Conservation (phyloP, 2,113 vertebrate genomes). For the Larimichthys polyactis region DNA sequence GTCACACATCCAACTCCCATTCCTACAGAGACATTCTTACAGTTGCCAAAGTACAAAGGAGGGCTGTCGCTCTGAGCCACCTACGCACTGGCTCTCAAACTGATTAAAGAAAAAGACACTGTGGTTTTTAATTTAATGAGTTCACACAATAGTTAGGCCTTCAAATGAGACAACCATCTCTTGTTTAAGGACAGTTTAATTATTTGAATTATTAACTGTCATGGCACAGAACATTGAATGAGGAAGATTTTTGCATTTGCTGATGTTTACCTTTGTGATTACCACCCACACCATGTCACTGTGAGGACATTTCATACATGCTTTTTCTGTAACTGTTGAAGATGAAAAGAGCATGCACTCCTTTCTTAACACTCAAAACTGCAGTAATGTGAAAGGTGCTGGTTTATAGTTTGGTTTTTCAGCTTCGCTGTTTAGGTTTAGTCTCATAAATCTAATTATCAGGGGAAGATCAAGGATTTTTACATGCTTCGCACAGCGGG, state of each 20-base stretch:
- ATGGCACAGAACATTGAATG: neutral
- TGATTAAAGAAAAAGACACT: slow-evolving; percentile 14
- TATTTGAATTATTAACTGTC: neutral
- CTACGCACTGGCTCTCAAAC: slow-evolving; percentile 20
- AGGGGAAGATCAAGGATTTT: no score
- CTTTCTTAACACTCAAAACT: no score
- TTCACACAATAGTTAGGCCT: neutral
- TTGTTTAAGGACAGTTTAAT: slow-evolving; percentile 17
- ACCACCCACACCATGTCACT: neutral
- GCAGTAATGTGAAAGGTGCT: no score
- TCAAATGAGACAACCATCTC: slow-evolving; percentile 5
- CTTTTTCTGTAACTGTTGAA: no score
- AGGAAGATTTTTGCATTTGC: neutral
- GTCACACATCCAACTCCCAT: slow-evolving; percentile 44
- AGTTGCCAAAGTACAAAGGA: slow-evolving; percentile 43
- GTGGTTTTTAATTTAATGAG: neutral
- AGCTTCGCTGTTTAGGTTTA: no score
- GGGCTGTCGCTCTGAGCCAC: slow-evolving; percentile 23
- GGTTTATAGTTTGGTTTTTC: no score
- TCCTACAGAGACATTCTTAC: slow-evolving; percentile 30
- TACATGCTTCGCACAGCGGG: no score
- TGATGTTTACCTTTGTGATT: neutral
- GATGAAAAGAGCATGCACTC: no score
- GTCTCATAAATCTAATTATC: no score
- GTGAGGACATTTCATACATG: no score